These are phyloP conservation scores for Lymantria dispar DNA, from an alignment of 2,888 invertebrate species.

Conservation along the genomic window DNA sequence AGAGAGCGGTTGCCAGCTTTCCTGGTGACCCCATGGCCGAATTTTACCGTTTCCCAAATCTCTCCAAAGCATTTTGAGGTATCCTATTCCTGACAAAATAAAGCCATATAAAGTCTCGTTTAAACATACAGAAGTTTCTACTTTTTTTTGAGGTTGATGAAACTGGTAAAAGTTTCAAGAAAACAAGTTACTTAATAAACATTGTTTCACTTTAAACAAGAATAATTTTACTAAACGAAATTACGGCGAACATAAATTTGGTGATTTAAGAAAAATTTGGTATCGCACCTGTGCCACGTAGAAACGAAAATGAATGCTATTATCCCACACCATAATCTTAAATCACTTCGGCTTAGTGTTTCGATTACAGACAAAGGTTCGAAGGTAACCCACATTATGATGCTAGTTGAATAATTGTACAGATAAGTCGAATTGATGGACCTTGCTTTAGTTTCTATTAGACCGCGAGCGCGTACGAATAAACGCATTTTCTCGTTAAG, in stretches of 20 bases:
- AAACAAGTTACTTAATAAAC: slow-evolving; percentile 15
- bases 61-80: too few relatives aligned
- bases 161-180: slow-evolving; percentile 12
- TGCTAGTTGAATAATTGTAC: slow-evolving; percentile 77
- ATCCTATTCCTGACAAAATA: too few relatives aligned
- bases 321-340: slow-evolving; percentile 80
- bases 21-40: too few relatives aligned
- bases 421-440: slow-evolving; percentile 76
- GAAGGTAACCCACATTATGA: slow-evolving; percentile 77
- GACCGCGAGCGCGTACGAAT: not conserved
- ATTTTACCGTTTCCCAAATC: too few relatives aligned
- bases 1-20: too few relatives aligned
- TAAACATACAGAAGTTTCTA: too few relatives aligned
- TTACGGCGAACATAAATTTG: slow-evolving; percentile 57
- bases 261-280: slow-evolving; percentile 66
- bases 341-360: slow-evolving; percentile 80
- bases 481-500: too few relatives aligned
- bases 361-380: slow-evolving; percentile 80
- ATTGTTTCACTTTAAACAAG: slow-evolving; percentile 26
- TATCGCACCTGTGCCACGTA: slow-evolving; percentile 68
- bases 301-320: slow-evolving; percentile 73
- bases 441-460: slow-evolving; percentile 38
- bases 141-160: too few relatives aligned
- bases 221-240: slow-evolving; percentile 49
- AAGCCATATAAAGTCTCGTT: too few relatives aligned